These are phyloP conservation scores for Dynastes hyllus DNA, from an alignment of 2,888 invertebrate species.

Conservation along the genomic window DNA sequence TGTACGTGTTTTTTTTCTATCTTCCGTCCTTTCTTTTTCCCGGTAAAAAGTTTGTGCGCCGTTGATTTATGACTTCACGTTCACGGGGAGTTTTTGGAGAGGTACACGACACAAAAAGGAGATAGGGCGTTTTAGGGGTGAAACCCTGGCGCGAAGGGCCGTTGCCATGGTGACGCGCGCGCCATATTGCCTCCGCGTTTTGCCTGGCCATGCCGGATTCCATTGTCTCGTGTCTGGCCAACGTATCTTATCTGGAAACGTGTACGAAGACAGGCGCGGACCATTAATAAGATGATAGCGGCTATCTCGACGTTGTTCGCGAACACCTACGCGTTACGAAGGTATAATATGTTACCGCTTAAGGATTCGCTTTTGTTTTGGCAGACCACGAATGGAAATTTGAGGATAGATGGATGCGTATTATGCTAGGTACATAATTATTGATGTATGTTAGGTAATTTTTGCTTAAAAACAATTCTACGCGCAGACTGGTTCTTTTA, in stretches of 20 bases:
- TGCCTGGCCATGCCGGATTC: constrained; percentile 58
- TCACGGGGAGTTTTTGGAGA: constrained; percentile 49
- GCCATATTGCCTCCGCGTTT: constrained; percentile 62
- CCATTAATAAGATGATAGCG: constrained; percentile 63
- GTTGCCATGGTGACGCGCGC: constrained; percentile 68
- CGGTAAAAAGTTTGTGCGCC: constrained; percentile 51
- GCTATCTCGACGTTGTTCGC: constrained; percentile 53
- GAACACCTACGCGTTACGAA: constrained; percentile 34
- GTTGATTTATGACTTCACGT: constrained; percentile 58
- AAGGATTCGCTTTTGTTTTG: not conserved
- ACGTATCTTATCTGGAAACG: constrained; percentile 63
- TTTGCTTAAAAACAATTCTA: no score
- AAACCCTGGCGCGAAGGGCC: constrained; percentile 65
- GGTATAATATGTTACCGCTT: not conserved
- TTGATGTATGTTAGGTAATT: no score
- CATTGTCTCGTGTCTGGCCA: constrained; percentile 61
- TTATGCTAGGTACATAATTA: no score
- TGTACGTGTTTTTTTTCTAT: constrained; percentile 53
- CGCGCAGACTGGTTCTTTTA: no score
- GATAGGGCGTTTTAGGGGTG: constrained; percentile 59
- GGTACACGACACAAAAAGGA: constrained; percentile 26
- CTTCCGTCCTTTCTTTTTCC: constrained; percentile 51
- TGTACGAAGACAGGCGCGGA: constrained; percentile 61
- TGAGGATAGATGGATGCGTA: no score
- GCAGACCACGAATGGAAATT: no score